Base-by-base conservation (phyloP, 2,888 invertebrate species). In the Allygus modestus region DNA sequence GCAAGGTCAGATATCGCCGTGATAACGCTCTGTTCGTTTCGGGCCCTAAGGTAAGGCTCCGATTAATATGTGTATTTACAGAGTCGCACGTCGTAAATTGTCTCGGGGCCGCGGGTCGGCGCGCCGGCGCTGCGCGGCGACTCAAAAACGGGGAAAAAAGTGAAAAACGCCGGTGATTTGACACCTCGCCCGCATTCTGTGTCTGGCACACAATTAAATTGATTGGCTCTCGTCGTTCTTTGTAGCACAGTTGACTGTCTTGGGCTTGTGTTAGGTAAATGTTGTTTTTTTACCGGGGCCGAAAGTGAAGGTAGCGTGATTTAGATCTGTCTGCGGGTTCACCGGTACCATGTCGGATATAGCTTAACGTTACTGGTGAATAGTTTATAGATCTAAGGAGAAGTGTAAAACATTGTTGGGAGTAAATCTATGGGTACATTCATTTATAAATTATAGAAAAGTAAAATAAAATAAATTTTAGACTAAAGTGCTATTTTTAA, bases 1-100 rank as follows among this genome's bases (percentile, higher is more conserved):
- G 28, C 65, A 89, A 86, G 92, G 90, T 92, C 91, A 58, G 73
- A 71, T 71, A 73, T 46, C 51, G 26, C 9, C 2, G 31, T 69
- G 43, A 43, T 77, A 43, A 7, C 28, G 43, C 0, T 20, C 51
- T 77, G 77, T 9, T 77, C 77, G 77, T 77, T 77, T 77, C 26
- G 73, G 31, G 31, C 31, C 9, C 31, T 31, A 33, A 51, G 79
- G 79, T 20, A 58, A 58, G 79, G 37, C 46, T n/a, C 37, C 79
- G 79, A 79, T 79, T 79, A 79, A 79, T 79, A 37, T 79, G 58
- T 58, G 79, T 79, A 79, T 79, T 79, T 79, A 79, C 31, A 28
- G 12, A 9, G 33, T 51, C 5, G 37, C 79, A 58, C 28, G 11
- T 58, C 54, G 79, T 79, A 79, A 79, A 79, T 79, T 20, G 75